Conservation (phyloP, 2,113 vertebrate species). For the Nerophis ophidion region DNA sequence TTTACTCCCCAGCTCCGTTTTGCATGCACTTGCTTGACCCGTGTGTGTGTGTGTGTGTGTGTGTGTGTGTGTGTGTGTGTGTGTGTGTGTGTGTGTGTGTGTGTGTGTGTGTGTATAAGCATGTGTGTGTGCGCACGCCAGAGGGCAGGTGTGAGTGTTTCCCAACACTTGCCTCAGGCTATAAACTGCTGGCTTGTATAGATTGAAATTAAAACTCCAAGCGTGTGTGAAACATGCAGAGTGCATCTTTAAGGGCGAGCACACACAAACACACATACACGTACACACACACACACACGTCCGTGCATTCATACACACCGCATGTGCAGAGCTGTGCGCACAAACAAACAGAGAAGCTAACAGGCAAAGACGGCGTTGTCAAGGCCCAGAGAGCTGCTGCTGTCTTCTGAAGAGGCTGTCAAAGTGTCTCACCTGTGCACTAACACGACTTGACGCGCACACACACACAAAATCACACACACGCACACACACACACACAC, state of each 20-base stretch:
- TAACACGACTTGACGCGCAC: constrained; percentile 2
- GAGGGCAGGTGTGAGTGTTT: constrained; percentile 27
- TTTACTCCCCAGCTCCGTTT: constrained; percentile 37
- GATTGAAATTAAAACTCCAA: constrained; percentile 24
- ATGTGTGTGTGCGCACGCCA: constrained; percentile 14
- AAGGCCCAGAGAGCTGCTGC: not conserved
- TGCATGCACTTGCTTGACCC: constrained; percentile 21
- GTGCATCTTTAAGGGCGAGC: not conserved
- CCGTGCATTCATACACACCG: not conserved
- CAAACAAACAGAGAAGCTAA: not conserved
- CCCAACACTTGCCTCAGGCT: constrained; percentile 9
- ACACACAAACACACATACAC: not conserved
- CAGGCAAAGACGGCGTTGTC: not conserved
- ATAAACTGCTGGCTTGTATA: constrained; percentile 35
- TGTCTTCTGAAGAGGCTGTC: constrained; percentile 11
- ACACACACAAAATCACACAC: constrained; percentile 1
- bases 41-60: constrained; percentile 8
- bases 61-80: constrained; percentile 11
- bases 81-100: constrained; percentile 13
- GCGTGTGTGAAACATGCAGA: not conserved
- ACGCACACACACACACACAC: not conserved
- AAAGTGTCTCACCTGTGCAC: not conserved
- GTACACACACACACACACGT: not conserved
- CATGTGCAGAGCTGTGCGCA: not conserved
- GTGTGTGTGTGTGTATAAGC: constrained; percentile 12